phyloP scores from a whole-genome alignment of 2,888 invertebrate genomes.

The Hypsopygia costalis region DNA sequence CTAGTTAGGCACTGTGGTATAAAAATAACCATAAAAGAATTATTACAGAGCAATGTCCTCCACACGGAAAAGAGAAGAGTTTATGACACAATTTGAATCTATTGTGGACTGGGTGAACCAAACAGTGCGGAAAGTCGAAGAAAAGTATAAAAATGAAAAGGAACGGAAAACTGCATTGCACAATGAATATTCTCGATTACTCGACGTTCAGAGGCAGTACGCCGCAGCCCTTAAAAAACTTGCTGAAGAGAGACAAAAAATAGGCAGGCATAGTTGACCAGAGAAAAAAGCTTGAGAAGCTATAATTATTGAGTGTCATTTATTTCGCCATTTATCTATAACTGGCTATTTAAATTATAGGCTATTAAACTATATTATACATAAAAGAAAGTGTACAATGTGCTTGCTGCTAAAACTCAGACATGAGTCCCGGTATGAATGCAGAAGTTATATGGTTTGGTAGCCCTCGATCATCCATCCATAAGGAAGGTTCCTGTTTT shows the following conservation, averaged over 20 bases:
- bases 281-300: background rate
- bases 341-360: background rate
- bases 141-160: constrained; percentile 68
- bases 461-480: no score
- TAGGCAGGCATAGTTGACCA: constrained; percentile 27
- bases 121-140: constrained; percentile 88
- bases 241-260: constrained; percentile 55
- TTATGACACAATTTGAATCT: constrained; percentile 93
- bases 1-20: no score
- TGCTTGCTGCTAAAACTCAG: no score
- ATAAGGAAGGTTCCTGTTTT: no score
- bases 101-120: constrained; percentile 95
- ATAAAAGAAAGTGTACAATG: no score
- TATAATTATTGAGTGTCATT: constrained; percentile 9
- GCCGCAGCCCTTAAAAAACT: constrained; percentile 65
- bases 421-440: no score
- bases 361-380: no score
- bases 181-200: constrained; percentile 57
- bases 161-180: constrained; percentile 54
- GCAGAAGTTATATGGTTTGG: no score
- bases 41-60: constrained; percentile 90
- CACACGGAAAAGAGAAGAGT: constrained; percentile 90
- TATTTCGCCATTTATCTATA: background rate
- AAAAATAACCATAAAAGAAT: constrained; percentile 1
- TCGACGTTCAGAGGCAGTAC: constrained; percentile 71